Evolutionary conservation across 2,888 invertebrate species (phyloP), one percentile per base, ranked within the genome.

Genomic region (Sarcophaga subvicina): DNA sequence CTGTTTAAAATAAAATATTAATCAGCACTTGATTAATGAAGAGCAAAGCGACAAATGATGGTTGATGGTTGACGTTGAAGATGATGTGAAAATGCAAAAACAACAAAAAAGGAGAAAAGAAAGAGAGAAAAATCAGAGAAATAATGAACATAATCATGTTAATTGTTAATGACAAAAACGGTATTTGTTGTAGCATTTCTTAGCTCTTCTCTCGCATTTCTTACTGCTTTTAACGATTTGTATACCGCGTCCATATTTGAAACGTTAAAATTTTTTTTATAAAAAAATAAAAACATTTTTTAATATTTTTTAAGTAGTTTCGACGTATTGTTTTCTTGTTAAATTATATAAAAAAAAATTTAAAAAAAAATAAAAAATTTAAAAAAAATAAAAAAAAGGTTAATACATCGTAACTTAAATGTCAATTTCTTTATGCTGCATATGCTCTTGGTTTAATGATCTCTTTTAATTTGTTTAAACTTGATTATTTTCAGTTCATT

Each of bases 361-460:
- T 37, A 37, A 37, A 66, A 60, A 6, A 37, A 37, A 37, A 37
- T 37, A 10, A 37, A 66, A n/a, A n/a, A n/a, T n/a, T n/a, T n/a
- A n/a, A n/a, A n/a, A n/a, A n/a, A n/a, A n/a, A n/a, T n/a, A n/a
- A n/a, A n/a, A n/a, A n/a, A n/a, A n/a, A n/a, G n/a, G n/a, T n/a
- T n/a, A n/a, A n/a, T n/a, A 2, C 8, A 37, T 10, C 59, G 20
- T 47, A 2, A 63, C 4, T 63, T 45, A 22, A 37, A 47, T 75
- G 45, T 54, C 54, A 12, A 54, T 54, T 54, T 54, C 17, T 54
- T 54, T 2, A 17, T 1, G 54, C 45, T 45, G 64, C 6, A 60
- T 54, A 66, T 60, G 45, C 25, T 78, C 25, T 12, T 75, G 25
- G 67, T 80, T 84, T 84, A 84, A 84, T 80, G 76, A 80, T 84